These are phyloP conservation scores for Apomyelois bistriatella DNA, from an alignment of 2,888 invertebrate species.

Conservation along the genomic window DNA sequence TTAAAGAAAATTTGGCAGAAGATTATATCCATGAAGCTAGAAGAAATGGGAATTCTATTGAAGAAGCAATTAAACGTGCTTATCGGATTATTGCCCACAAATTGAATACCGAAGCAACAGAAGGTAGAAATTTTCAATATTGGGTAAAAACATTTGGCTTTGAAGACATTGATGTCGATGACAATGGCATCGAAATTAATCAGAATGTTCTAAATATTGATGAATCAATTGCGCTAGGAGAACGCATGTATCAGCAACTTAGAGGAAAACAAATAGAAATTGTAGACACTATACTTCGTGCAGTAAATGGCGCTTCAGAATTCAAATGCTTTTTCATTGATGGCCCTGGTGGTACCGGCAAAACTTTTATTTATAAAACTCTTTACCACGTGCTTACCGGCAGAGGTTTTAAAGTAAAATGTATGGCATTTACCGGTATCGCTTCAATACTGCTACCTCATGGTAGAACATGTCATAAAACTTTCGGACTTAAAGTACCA, in stretches of 20 bases:
- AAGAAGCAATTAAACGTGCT: background rate
- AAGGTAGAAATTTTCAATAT: constrained; percentile 18
- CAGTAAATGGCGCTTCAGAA: background rate
- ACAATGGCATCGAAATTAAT: background rate
- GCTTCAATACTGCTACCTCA: background rate
- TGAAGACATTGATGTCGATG: background rate
- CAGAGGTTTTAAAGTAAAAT: background rate
- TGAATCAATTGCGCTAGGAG: background rate
- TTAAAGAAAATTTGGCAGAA: constrained; percentile 10
- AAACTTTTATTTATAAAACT: constrained; percentile 1
- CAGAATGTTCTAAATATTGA: background rate
- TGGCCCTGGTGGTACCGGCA: constrained; percentile 17
- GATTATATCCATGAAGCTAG: background rate
- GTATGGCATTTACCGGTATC: background rate
- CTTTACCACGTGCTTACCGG: background rate
- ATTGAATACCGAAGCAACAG: constrained; percentile 1
- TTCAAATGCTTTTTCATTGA: constrained; percentile 18
- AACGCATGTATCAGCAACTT: background rate
- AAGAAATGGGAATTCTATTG: background rate
- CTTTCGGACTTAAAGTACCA: background rate
- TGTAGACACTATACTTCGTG: background rate
- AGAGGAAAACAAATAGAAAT: background rate
- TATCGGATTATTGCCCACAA: background rate
- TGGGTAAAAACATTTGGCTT: background rate
- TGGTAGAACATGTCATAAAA: background rate